Conservation (phyloP, 2,888 invertebrate species). For the Drosophila tripunctata region DNA sequence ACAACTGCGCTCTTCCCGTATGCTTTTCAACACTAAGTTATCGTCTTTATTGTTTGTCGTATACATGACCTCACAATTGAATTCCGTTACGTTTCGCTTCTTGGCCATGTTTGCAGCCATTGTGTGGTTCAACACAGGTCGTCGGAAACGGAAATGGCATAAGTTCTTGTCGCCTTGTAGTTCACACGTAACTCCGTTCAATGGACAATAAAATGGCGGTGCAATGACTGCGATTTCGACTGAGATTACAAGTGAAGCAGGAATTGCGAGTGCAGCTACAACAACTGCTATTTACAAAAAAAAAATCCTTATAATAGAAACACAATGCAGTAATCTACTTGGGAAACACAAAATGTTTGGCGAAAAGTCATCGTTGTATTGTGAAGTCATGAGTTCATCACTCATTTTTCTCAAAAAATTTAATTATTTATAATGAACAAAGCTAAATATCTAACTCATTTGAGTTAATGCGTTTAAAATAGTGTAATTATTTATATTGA, state of each 20-base stretch:
- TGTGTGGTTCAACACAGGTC: constrained; percentile 37
- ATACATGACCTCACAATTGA: constrained; percentile 76
- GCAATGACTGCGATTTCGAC: constrained; percentile 19
- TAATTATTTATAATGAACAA: too few relatives aligned
- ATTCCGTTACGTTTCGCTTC: constrained; percentile 51
- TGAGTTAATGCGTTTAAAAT: too few relatives aligned
- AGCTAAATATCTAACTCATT: too few relatives aligned
- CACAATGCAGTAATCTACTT: neutral
- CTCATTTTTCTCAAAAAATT: too few relatives aligned
- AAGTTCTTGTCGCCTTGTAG: constrained; percentile 77
- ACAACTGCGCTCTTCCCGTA: constrained; percentile 24
- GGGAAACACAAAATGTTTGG: neutral
- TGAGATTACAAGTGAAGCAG: neutral
- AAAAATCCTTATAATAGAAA: constrained; percentile 5
- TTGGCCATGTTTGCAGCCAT: constrained; percentile 13
- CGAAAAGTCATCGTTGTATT: too few relatives aligned
- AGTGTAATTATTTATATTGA: too few relatives aligned
- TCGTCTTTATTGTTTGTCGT: constrained; percentile 77
- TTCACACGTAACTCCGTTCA: constrained; percentile 75
- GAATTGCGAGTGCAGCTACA: neutral
- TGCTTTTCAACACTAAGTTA: constrained; percentile 53
- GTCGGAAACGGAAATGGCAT: constrained; percentile 79
- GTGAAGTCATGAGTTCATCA: too few relatives aligned
- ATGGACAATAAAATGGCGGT: constrained; percentile 67
- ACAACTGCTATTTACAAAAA: constrained; percentile 13